Evolutionary conservation across 2,113 vertebrate genomes (phyloP).

Genomic region (Delphinapterus leucas): DNA sequence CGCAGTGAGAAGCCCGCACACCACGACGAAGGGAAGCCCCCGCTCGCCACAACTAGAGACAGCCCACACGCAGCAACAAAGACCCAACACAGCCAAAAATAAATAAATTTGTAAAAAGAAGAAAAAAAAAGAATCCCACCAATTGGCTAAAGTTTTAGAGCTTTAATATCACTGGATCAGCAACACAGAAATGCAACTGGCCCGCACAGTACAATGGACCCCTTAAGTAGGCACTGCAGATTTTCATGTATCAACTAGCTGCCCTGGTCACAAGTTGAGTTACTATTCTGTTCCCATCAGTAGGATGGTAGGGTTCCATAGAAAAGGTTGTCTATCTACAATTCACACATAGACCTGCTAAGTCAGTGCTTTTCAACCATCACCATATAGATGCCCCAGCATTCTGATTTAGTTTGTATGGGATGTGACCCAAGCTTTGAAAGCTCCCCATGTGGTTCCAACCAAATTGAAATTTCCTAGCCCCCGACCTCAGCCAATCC

Average conservation of each 20-base stretch:
- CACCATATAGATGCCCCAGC: neutral
- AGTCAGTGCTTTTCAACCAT: neutral
- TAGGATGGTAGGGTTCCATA: neutral
- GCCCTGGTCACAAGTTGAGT: neutral
- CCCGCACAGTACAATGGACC: neutral
- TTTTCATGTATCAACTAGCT: neutral
- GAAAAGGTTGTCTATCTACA: neutral
- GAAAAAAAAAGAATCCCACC: neutral
- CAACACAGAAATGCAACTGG: neutral
- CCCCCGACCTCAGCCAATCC: neutral
- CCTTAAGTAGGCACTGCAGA: neutral
- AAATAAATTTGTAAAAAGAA: too few relatives aligned
- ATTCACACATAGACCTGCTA: neutral
- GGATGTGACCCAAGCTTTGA: neutral
- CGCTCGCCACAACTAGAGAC: too few relatives aligned
- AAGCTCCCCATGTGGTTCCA: neutral
- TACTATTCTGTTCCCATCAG: neutral
- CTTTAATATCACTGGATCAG: neutral
- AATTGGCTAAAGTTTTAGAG: conserved; percentile 30
- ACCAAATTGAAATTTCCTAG: neutral
- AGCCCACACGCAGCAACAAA: too few relatives aligned
- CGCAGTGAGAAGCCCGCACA: too few relatives aligned
- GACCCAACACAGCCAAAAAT: too few relatives aligned
- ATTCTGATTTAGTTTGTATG: neutral
- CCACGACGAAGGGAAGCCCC: too few relatives aligned